A percentile compares a stretch with the other conserved stretches of the same genome.
These are phyloP conservation scores for Lysandra bellargus DNA, from an alignment of 2,888 invertebrate genomes.

Conservation along the genomic window DNA sequence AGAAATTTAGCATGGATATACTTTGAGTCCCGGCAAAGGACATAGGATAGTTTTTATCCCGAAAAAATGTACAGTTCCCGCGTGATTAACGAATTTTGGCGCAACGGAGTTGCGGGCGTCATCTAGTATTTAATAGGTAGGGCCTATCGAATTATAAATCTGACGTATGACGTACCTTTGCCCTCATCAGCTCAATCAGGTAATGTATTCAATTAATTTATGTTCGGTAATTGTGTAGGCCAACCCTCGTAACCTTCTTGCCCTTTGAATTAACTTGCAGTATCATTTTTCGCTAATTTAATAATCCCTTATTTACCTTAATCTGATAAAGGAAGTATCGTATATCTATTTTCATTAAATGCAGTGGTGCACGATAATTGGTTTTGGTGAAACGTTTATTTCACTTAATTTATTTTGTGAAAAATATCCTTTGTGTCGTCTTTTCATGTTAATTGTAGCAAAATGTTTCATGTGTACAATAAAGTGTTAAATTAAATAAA, in stretches of 20 bases:
- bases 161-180: slow-evolving; percentile 1
- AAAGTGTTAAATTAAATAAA: no score
- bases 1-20: no score
- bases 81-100: no score
- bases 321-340: slow-evolving; percentile 4
- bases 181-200: slow-evolving; percentile 1
- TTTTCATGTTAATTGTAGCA: no score
- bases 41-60: no score
- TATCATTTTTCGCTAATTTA: slow-evolving; percentile 21
- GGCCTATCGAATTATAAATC: not conserved
- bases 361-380: not conserved
- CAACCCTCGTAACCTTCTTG: slow-evolving; percentile 14
- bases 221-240: not conserved
- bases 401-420: no score
- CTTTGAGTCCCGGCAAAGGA: no score
- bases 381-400: not conserved
- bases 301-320: slow-evolving; percentile 11
- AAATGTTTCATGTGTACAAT: no score
- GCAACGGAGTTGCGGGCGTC: no score
- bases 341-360: not conserved
- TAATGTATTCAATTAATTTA: slow-evolving; percentile 19
- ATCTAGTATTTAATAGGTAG: no score
- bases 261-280: slow-evolving; percentile 17
- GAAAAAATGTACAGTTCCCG: no score
- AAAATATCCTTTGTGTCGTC: no score